Conservation (phyloP, 2,113 vertebrate species). For the Nanorana parkeri region DNA sequence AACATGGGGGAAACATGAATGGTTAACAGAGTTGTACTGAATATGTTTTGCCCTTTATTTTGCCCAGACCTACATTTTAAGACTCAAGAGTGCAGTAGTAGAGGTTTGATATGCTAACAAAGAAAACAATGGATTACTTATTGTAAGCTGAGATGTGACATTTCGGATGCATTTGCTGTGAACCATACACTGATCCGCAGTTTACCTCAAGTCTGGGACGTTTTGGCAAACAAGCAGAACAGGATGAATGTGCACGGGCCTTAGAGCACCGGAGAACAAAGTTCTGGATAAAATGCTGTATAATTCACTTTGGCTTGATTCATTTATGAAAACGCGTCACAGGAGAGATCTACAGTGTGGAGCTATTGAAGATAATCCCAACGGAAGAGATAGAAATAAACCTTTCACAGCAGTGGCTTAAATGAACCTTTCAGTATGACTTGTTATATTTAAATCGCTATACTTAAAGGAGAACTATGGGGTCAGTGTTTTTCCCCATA, state of each 20-base stretch:
- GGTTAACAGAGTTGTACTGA: too few species aligned
- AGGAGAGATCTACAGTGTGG: neutral
- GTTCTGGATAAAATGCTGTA: constrained; percentile 19
- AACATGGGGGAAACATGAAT: too few species aligned
- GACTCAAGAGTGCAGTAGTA: too few species aligned
- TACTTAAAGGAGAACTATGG: too few species aligned
- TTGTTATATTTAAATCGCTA: neutral
- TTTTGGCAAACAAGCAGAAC: constrained; percentile 8
- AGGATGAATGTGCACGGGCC: neutral
- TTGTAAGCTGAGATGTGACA: neutral
- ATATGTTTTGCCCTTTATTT: too few species aligned
- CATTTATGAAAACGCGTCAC: constrained; percentile 13
- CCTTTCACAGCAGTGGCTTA: neutral
- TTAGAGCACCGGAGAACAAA: neutral
- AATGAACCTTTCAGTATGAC: neutral
- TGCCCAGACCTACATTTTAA: too few species aligned
- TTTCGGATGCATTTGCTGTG: neutral
- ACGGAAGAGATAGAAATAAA: constrained; percentile 3
- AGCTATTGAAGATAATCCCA: constrained; percentile 17
- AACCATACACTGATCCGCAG: neutral
- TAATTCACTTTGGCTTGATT: constrained; percentile 32
- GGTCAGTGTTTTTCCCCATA: neutral
- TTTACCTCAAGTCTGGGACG: constrained; percentile 1
- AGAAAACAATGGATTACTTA: neutral
- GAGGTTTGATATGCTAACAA: neutral